Evolutionary conservation across 2,113 vertebrate species (phyloP), one percentile per base, ranked within the genome.

Genomic region (Daphoenositta chrysoptera): DNA sequence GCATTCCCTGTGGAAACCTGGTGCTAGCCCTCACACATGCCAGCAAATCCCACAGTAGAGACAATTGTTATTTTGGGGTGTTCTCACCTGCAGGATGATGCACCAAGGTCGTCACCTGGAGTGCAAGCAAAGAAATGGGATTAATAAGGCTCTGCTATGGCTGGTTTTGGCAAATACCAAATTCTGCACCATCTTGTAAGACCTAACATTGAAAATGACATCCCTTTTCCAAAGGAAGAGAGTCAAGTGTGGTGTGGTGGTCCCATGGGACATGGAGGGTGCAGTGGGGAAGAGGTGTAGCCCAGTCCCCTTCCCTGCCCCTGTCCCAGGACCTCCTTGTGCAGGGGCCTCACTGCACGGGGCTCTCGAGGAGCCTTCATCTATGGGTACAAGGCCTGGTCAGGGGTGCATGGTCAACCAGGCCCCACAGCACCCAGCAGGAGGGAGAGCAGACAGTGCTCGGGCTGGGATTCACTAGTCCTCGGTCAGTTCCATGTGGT

Each of bases 191-290:
- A 2, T 6, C 13, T 33, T 39, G 18, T 48, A 42, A 77, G 11
- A 3, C 3, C 51, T 82, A 61, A 19, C 11, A 53, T 10, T 56
- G 48, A 51, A 7, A 45, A 7, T 15, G 3, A 22, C 7, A 16
- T 21, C 16, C 37, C 9, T 83, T 94, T 69, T 77, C 37, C 48
- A 79, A 73, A 70, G 31, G 20, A 33, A 68, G 66, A 45, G 35
- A 35, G 9, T 47, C 13, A 30, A 17, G 9, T 6, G 7, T 22
- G 31, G 3, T 44, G 24, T 48, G 60, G 24, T 1, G 0, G 20
- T 75, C 30, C 65, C 5, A 8, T n/a, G 19, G 54, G 65, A 35
- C 19, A 21, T 57, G 17, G 37, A 70, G 8, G 37, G 11, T 22
- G 28, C 21, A 48, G n/a, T 18, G 37, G 20, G 79, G 57, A 85